These are phyloP conservation scores for Morinoia aosen DNA, from an alignment of 2,888 invertebrate genomes.

Conservation along the genomic window DNA sequence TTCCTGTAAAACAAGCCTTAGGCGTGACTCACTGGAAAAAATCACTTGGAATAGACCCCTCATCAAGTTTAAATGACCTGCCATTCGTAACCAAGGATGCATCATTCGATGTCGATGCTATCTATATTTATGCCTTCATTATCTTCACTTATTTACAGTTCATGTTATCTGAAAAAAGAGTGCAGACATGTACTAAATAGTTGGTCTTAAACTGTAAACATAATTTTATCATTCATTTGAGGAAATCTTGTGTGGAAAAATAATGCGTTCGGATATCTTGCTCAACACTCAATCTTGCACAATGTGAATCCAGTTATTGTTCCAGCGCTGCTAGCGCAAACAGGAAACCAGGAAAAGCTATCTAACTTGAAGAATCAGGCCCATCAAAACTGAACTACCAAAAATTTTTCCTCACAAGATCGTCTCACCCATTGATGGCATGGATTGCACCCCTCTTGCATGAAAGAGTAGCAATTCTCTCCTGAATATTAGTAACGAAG, in stretches of 20 bases:
- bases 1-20: neutral
- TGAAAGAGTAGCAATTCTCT: no score
- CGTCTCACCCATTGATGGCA: no score
- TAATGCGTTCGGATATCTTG: neutral
- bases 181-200: neutral
- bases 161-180: neutral
- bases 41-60: neutral
- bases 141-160: neutral
- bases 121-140: neutral
- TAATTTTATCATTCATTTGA: neutral
- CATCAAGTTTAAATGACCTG: neutral
- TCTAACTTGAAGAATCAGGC: no score
- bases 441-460: no score
- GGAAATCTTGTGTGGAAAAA: neutral
- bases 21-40: neutral
- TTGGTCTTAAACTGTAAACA: neutral
- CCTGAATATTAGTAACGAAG: neutral
- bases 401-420: no score
- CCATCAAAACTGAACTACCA: no score
- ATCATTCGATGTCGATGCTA: neutral
- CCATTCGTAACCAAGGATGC: neutral
- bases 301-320: no score
- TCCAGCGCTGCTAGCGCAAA: no score
- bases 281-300: neutral
- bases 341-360: no score